Base-by-base conservation (phyloP, 2,113 vertebrate genomes). In the Antigone vipio region DNA sequence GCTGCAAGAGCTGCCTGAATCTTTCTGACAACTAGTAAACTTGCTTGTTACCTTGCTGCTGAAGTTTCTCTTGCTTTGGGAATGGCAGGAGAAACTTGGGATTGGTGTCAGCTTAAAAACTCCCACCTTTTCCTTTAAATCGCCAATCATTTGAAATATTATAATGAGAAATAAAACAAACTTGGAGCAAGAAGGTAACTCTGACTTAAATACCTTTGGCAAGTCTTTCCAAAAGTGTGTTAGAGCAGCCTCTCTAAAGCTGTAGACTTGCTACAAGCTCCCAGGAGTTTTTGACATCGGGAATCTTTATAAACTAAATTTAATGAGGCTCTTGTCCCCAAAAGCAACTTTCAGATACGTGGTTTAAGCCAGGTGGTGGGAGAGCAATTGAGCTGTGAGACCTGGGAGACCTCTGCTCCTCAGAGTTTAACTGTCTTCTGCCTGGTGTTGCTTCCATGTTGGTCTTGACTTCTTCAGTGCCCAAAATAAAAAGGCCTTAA, bases 391-490 rank as follows among this genome's bases (percentile, higher is more conserved):
- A 23, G 58, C 59, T 8, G 3, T 15, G 29, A 50, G 40, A 58
- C 16, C 42, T 42, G 3, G 18, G 29, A 50, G 40, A 53, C 16
- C 42, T 42, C 49, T 75, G 35, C 50, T 88, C 21, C 60, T 74
- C 66, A 11, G 38, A 30, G 23, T 23, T 78, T 17, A 32, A 27
- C 27, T 63, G 20, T 34, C 19, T 74, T n/a, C 32, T 71, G 22
- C n/a, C 38, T 9, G 4, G 15, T n/a, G 27, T 30, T 18, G 6
- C 19, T 55, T 44, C 50, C 7, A 1, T 1, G 5, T 9, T 7
- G 58, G 13, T 15, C 24, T 73, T 73, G 0, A 7, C n/a, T 35
- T 50, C 34, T 64, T 49, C 52, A 9, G 38, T 58, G n/a, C 44
- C 44, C 52, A 21, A 50, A 53, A 64, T 7, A 32, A 21, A 74